phyloP scores from a whole-genome alignment of 2,888 invertebrate species.

The Acanthococcus lagerstroemiae region DNA sequence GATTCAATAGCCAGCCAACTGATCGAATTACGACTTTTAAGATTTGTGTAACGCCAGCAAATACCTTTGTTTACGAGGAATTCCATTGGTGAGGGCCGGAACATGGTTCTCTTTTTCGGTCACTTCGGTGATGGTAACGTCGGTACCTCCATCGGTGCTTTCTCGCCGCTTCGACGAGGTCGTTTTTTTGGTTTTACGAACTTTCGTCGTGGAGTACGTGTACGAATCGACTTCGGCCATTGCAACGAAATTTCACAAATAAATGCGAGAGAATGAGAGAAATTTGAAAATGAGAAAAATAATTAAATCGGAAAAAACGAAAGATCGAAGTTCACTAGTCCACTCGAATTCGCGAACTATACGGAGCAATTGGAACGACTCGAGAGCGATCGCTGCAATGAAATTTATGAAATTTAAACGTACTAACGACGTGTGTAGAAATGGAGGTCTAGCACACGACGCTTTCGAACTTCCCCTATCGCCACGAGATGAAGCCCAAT shows the following conservation, averaged over 20 bases:
- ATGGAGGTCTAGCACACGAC: slow-evolving; percentile 8
- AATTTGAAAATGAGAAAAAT: background rate
- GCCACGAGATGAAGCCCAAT: background rate
- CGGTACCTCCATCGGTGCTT: slow-evolving; percentile 55
- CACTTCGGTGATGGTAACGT: slow-evolving; percentile 60
- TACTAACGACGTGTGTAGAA: no score
- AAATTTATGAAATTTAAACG: background rate
- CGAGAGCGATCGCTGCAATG: background rate
- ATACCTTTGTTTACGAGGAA: slow-evolving; percentile 22
- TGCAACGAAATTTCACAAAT: slow-evolving; percentile 33
- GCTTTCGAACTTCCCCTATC: slow-evolving; percentile 4
- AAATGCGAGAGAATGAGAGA: background rate
- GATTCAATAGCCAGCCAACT: no score
- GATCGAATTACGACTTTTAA: no score
- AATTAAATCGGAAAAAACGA: background rate
- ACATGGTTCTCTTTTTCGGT: slow-evolving; percentile 45
- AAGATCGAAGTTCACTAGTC: background rate
- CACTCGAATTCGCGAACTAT: background rate
- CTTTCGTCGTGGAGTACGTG: slow-evolving; percentile 74
- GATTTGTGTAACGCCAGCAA: slow-evolving; percentile 16
- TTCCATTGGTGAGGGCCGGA: slow-evolving; percentile 31
- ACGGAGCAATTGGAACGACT: background rate
- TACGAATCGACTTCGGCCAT: slow-evolving; percentile 89
- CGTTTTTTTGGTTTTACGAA: slow-evolving; percentile 84
- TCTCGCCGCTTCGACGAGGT: slow-evolving; percentile 60